phyloP scores from a whole-genome alignment of 1,140 invertebrate species.

The Drosophila pallidifrons region DNA sequence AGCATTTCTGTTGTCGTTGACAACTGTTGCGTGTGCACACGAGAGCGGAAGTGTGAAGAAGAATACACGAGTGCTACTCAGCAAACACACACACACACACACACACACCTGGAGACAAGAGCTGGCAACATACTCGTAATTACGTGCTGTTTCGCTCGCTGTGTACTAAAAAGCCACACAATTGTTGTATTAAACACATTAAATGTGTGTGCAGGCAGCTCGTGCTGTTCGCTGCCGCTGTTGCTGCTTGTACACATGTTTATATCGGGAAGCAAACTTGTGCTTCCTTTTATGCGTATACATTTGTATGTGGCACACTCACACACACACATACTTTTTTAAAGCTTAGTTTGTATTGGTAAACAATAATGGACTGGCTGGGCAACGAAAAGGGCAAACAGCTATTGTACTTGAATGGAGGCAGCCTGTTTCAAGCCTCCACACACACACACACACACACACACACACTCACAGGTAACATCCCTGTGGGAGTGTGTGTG shows the following conservation, averaged over 20 bases:
- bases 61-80: constrained; percentile 8
- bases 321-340: constrained; percentile 47
- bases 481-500: constrained; percentile 3
- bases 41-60: constrained; percentile 10
- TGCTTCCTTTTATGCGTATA: constrained; percentile 23
- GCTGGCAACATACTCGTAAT: constrained; percentile 54
- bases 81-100: constrained; percentile 13
- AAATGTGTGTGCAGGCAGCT: constrained; percentile 35
- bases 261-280: constrained; percentile 1
- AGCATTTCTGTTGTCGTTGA: constrained; percentile 37
- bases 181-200: constrained; percentile 73
- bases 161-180: constrained; percentile 78
- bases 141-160: constrained; percentile 32
- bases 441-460: constrained; percentile 38
- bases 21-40: constrained; percentile 72
- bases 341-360: constrained; percentile 76
- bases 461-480: constrained; percentile 23
- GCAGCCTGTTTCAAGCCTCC: constrained; percentile 32
- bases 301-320: constrained; percentile 61
- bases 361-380: constrained; percentile 64
- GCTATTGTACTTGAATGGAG: constrained; percentile 72
- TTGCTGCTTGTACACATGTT: constrained; percentile 59
- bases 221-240: neutral
- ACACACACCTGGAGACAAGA: neutral
- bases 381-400: constrained; percentile 70